Conservation (phyloP, 2,888 invertebrate species). For the Macaria liturata region DNA sequence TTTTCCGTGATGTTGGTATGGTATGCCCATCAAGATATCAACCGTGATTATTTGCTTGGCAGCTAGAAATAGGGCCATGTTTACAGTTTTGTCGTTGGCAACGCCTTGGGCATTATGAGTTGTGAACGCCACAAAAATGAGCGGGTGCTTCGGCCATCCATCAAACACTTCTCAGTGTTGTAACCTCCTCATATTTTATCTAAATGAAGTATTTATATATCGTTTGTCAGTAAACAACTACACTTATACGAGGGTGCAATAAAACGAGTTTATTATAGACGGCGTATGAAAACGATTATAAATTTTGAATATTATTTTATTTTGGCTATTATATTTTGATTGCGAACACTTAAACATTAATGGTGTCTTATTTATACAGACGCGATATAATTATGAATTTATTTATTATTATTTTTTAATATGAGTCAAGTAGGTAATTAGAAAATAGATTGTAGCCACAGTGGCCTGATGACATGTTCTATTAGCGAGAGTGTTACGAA, state of each 20-base stretch:
- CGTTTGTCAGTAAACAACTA: slow-evolving; percentile 25
- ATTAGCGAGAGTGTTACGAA: not conserved
- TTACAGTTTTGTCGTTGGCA: slow-evolving; percentile 62
- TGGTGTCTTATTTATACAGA: no score
- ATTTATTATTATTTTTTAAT: no score
- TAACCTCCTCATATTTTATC: slow-evolving; percentile 17
- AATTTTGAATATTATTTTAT: no score
- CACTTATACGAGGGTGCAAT: slow-evolving; percentile 11
- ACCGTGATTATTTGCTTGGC: slow-evolving; percentile 47
- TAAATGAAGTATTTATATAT: slow-evolving; percentile 12
- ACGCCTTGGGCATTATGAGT: slow-evolving; percentile 37
- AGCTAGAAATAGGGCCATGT: slow-evolving; percentile 54
- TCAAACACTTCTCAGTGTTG: slow-evolving; percentile 36
- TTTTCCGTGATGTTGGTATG: not conserved
- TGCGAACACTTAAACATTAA: no score
- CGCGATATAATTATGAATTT: no score
- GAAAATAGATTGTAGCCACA: no score
- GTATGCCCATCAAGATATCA: slow-evolving; percentile 31
- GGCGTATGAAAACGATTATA: not conserved
- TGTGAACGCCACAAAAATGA: slow-evolving; percentile 39
- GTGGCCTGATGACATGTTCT: no score
- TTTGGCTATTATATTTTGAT: no score
- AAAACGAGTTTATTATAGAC: slow-evolving; percentile 13
- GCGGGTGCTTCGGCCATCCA: slow-evolving; percentile 42
- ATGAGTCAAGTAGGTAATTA: no score